Evolutionary conservation across 2,888 invertebrate species (phyloP).

Genomic region (Azorinus chamasolen): DNA sequence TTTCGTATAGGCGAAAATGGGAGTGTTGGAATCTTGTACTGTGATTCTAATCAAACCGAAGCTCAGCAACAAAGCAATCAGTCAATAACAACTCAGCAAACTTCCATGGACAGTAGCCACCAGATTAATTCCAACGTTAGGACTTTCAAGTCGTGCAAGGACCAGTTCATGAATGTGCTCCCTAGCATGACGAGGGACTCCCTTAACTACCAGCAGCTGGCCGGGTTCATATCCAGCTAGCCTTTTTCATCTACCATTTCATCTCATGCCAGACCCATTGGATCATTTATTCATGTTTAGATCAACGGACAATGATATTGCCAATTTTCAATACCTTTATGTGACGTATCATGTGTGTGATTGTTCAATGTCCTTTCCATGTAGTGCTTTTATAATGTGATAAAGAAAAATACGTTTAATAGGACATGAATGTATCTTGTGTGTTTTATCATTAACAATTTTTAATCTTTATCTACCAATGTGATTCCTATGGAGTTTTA

Average conservation of each 20-base stretch:
- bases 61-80: conserved; percentile 16
- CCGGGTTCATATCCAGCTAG: conserved; percentile 53
- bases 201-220: conserved; percentile 40
- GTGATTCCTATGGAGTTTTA: conserved; percentile 52
- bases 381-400: conserved; percentile 38
- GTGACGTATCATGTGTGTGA: too few species aligned
- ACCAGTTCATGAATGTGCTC: conserved; percentile 69
- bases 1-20: conserved; percentile 90
- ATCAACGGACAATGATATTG: conserved; percentile 72
- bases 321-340: conserved; percentile 54
- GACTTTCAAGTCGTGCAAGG: conserved; percentile 66
- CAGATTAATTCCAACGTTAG: background rate
- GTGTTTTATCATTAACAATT: conserved; percentile 17
- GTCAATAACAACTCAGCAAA: background rate
- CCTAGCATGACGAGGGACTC: conserved; percentile 52
- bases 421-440: conserved; percentile 16
- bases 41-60: too few species aligned
- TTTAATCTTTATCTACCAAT: conserved; percentile 48
- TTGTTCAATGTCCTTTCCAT: conserved; percentile 36
- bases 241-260: conserved; percentile 35
- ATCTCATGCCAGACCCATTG: conserved; percentile 8
- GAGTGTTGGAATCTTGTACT: conserved; percentile 89
- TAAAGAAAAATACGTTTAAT: conserved; percentile 2
- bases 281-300: conserved; percentile 9
- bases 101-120: background rate